These are phyloP conservation scores for Eleginops maclovinus DNA, from an alignment of 2,113 vertebrate species.

Conservation along the genomic window DNA sequence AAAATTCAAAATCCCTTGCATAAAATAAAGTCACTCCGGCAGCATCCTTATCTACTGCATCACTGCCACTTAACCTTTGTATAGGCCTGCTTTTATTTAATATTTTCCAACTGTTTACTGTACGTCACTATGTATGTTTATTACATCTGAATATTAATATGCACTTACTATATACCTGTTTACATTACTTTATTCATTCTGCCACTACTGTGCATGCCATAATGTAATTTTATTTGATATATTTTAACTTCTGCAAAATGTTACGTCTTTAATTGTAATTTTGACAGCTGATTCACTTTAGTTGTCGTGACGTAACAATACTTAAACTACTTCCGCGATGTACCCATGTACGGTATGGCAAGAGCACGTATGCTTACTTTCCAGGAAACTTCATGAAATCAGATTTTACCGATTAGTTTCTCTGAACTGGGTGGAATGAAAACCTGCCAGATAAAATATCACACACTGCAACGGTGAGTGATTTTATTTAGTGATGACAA, in stretches of 20 bases:
- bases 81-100: background rate
- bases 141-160: background rate
- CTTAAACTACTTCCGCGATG: background rate
- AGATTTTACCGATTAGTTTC: conserved; percentile 30
- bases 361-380: no score
- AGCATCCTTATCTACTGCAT: background rate
- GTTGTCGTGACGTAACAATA: background rate
- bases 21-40: background rate
- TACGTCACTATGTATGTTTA: background rate
- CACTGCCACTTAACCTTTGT: background rate
- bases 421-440: conserved; percentile 8
- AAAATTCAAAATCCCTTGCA: background rate
- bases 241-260: background rate
- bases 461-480: background rate
- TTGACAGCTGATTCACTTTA: background rate
- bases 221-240: background rate
- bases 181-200: background rate
- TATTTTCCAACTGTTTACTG: background rate
- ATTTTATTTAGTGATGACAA: background rate
- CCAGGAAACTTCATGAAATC: background rate
- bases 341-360: background rate
- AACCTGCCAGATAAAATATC: background rate
- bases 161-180: background rate
- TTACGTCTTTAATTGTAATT: background rate
- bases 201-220: background rate